Percentiles rank a stretch among this genome's conserved stretches.
Conservation (phyloP, 2,797 vertebrate genomes). For the Limosa lapponica region DNA sequence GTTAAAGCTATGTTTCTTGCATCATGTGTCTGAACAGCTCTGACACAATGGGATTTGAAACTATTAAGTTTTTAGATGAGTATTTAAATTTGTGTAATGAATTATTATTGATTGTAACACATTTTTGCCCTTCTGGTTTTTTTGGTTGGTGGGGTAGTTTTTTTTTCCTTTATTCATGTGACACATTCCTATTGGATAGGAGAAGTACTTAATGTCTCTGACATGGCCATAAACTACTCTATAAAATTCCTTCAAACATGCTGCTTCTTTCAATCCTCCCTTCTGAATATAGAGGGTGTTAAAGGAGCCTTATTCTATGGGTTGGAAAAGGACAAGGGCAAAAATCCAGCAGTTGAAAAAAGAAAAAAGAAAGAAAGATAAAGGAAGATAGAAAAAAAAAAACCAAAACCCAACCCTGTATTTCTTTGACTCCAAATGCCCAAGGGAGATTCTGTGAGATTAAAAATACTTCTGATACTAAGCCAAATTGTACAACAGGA, state of each 20-base stretch:
- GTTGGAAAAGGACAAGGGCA: background rate
- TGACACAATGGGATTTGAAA: background rate
- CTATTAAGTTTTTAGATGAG: background rate
- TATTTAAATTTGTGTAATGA: background rate
- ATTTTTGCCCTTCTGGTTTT: background rate
- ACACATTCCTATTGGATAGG: background rate
- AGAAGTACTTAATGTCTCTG: background rate
- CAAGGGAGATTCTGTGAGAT: conserved; percentile 40
- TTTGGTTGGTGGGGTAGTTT: background rate
- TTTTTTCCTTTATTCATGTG: background rate
- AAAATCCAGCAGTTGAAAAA: background rate
- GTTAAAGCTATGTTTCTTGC: background rate
- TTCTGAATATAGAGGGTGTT: background rate
- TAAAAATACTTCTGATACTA: conserved; percentile 70
- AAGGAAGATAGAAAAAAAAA: background rate
- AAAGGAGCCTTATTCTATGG: background rate
- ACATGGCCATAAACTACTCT: background rate
- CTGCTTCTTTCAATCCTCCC: background rate
- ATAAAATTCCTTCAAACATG: background rate
- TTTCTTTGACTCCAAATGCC: conserved; percentile 55
- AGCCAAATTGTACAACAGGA: conserved; percentile 57
- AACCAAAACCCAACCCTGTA: background rate
- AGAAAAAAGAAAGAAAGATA: background rate
- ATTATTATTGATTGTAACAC: background rate
- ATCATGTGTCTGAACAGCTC: background rate